Evolutionary conservation across 2,888 invertebrate genomes (phyloP).

Genomic region (Myopa testacea): DNA sequence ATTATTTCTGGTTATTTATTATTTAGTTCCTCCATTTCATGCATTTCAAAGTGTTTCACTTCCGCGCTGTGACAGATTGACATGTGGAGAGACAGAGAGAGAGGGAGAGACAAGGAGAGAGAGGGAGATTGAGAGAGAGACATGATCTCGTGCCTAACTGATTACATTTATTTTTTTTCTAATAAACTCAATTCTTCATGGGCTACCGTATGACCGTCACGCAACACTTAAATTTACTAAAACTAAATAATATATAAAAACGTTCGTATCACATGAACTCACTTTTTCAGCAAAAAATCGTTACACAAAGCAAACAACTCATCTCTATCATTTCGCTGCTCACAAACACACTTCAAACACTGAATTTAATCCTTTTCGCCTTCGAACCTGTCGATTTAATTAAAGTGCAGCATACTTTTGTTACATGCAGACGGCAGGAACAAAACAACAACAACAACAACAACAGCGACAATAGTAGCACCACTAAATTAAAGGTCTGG

Average conservation of each 20-base stretch:
- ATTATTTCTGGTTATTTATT: too few species aligned
- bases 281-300: too few species aligned
- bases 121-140: not conserved
- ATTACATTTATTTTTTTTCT: too few species aligned
- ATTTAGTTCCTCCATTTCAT: not conserved
- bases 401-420: not conserved
- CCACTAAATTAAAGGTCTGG: slow-evolving; percentile 31
- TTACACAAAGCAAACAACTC: too few species aligned
- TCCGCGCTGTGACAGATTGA: not conserved
- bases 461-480: slow-evolving; percentile 17
- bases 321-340: too few species aligned
- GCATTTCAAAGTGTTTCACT: not conserved
- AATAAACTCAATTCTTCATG: too few species aligned
- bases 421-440: not conserved
- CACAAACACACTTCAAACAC: too few species aligned
- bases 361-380: not conserved
- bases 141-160: not conserved
- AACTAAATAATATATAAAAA: too few species aligned
- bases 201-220: too few species aligned
- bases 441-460: slow-evolving; percentile 7
- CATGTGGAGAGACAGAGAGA: not conserved
- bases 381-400: not conserved
- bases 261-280: too few species aligned
- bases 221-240: too few species aligned
- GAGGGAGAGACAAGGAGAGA: not conserved